Evolutionary conservation across 2,888 invertebrate genomes (phyloP), one percentile per base, ranked within the genome.

Genomic region (Polyploca ridens): DNA sequence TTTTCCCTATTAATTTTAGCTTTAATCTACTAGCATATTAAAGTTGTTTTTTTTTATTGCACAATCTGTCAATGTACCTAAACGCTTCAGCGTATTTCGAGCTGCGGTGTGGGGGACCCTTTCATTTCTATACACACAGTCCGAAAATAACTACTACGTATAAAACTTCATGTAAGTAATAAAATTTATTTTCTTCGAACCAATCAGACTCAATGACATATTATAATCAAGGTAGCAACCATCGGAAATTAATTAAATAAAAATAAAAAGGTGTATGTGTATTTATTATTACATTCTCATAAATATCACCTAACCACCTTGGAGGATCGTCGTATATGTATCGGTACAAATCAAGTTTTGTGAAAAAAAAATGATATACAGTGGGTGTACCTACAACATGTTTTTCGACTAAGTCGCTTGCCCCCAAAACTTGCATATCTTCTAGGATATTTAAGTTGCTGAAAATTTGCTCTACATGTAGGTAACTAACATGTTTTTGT

Each of bases 221-320:
- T 57, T 68, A 64, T 60, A 69, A 70, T 66, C 64, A 33, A 57
- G 68, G 69, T 68, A 74, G 77, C 81, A 76, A 78, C 67, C 72
- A 77, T 77, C 75, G 76, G 76, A 81, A 77, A 82, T 75, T 74
- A 77, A 77, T 76, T 77, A 72, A 65, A 70, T 61, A 67, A 41
- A 67, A 38, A 63, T 33, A 65, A 70, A 68, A 61, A 60, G 27
- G 57, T 62, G 62, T 72, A 58, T 3, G 10, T 46, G 67, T 77
- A 70, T 67, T 65, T 68, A 63, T 16, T 62, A 57, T 16, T 35
- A 49, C 33, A 58, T 66, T 73, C 72, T 77, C 76, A 65, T 4
- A 86, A 86, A 87, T 85, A 86, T 74, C 85, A 84, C 81, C 77
- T 70, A 82, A 65, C 77, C 73, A 81, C 86, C 86, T 87, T 85